Conservation (phyloP, 2,888 invertebrate species). For the Deilephila porcellus region DNA sequence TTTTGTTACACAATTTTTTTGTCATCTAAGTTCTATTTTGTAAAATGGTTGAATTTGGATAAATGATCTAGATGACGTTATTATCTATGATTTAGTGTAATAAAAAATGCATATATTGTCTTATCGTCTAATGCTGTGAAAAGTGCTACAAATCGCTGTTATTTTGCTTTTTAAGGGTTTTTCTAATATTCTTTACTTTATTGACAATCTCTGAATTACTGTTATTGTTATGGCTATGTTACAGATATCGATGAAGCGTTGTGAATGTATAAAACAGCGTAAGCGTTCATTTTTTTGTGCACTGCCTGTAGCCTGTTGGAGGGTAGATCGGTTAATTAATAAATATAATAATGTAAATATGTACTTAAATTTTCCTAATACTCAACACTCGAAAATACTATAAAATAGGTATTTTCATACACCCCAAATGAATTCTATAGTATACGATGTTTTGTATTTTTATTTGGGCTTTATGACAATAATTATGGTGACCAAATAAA, state of each 20-base stretch:
- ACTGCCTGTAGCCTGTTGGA: not conserved
- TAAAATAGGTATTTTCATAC: not conserved
- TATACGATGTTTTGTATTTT: not conserved
- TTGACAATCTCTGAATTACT: not conserved
- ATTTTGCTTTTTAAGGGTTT: not conserved
- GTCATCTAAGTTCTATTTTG: too few species aligned
- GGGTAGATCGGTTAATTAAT: slow-evolving; percentile 18
- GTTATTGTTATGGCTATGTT: not conserved
- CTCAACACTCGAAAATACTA: slow-evolving; percentile 8
- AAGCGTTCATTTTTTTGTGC: not conserved
- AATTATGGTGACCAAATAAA: too few species aligned
- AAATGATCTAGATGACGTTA: too few species aligned
- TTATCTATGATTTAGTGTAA: too few species aligned
- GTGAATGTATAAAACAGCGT: not conserved
- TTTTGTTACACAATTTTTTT: too few species aligned
- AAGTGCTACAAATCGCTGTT: not conserved
- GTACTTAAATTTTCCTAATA: slow-evolving; percentile 11
- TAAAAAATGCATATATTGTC: too few species aligned
- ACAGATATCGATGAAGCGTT: not conserved
- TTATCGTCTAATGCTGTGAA: too few species aligned
- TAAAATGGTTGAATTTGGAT: too few species aligned
- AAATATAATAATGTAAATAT: slow-evolving; percentile 17
- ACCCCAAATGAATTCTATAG: not conserved
- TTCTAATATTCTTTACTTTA: not conserved
- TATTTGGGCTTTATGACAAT: not conserved